Percentiles rank a stretch among this genome's conserved stretches.
These are phyloP conservation scores for Littorina saxatilis DNA, from an alignment of 1,140 invertebrate species.

Conservation along the genomic window DNA sequence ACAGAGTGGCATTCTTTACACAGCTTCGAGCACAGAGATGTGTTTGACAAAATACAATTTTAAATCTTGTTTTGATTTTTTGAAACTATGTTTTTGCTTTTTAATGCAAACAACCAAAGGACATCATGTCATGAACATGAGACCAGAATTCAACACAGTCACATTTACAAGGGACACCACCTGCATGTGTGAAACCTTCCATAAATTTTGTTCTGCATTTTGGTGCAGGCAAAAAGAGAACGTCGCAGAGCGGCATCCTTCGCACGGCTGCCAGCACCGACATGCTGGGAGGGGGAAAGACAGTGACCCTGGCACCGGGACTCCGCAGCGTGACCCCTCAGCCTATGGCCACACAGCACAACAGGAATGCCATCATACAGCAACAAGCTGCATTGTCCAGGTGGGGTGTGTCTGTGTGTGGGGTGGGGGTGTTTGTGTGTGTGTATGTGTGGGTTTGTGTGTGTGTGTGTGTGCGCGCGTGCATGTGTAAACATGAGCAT, in stretches of 20 bases:
- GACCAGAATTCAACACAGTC: too few species aligned
- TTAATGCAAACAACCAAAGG: too few species aligned
- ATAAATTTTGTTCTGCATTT: too few species aligned
- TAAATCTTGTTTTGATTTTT: too few species aligned
- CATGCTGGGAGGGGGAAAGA: conserved; percentile 18
- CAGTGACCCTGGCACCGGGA: conserved; percentile 38
- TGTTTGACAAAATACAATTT: too few species aligned
- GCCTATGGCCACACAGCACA: conserved; percentile 62
- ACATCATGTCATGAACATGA: too few species aligned
- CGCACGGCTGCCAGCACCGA: conserved; percentile 37
- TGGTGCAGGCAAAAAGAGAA: too few species aligned
- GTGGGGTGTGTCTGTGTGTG: background rate
- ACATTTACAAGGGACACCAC: too few species aligned
- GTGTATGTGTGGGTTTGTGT: background rate
- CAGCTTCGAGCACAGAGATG: too few species aligned
- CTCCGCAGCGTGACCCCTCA: conserved; percentile 57
- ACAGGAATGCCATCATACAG: conserved; percentile 41
- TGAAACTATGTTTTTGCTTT: too few species aligned
- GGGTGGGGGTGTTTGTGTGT: background rate
- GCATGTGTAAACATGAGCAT: background rate
- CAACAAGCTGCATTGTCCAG: conserved; percentile 10
- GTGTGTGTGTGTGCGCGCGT: background rate
- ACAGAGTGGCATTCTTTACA: too few species aligned
- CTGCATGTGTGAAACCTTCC: too few species aligned
- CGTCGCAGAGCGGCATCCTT: conserved; percentile 17